Conservation (phyloP, 2,113 vertebrate genomes). For the Zootoca vivipara region DNA sequence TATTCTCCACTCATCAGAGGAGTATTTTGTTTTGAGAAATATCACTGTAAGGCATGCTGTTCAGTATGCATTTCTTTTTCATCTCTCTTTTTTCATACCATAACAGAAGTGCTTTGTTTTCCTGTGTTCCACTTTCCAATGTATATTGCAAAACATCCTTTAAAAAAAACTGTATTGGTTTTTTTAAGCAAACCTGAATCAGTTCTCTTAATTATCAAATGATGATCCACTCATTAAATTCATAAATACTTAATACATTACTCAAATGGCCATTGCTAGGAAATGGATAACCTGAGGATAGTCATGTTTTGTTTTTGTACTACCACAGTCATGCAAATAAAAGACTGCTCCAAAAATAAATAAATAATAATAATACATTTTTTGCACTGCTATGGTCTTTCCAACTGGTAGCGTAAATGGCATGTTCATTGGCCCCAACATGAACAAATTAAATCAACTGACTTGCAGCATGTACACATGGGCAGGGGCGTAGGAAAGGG, state of each 20-base stretch:
- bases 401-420: neutral
- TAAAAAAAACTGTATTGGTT: neutral
- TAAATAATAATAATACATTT: too few relatives aligned
- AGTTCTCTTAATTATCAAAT: neutral
- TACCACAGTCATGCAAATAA: neutral
- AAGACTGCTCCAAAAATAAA: neutral
- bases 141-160: neutral
- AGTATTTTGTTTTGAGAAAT: conserved; percentile 56
- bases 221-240: neutral
- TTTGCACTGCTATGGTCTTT: neutral
- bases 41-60: neutral
- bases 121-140: conserved; percentile 14
- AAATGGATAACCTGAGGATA: too few relatives aligned
- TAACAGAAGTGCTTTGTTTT: conserved; percentile 27
- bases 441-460: neutral
- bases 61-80: neutral
- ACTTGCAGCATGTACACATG: neutral
- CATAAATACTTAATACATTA: neutral
- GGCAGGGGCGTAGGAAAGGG: too few relatives aligned
- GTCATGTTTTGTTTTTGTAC: neutral
- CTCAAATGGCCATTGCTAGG: neutral
- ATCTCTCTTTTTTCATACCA: conserved; percentile 1
- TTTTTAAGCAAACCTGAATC: neutral
- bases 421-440: neutral
- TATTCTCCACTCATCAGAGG: conserved; percentile 41